phyloP scores from a whole-genome alignment of 92 coral and sea anemone genomes.

The Palythoa grandis region DNA sequence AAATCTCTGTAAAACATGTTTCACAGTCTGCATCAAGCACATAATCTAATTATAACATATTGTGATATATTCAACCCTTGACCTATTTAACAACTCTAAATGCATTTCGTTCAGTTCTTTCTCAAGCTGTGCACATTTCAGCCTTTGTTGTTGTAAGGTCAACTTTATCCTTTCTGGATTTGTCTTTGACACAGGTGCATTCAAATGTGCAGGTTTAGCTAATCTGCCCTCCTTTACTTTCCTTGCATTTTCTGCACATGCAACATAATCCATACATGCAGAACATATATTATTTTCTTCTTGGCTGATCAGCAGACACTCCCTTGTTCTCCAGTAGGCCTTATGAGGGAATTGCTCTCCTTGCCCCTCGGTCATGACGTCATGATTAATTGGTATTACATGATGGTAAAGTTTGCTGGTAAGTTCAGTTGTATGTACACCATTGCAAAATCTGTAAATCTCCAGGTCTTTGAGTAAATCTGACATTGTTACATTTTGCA shows the following conservation, averaged over 20 bases:
- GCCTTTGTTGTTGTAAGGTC: background rate
- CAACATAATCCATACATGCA: background rate
- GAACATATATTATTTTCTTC: background rate
- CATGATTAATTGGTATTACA: background rate
- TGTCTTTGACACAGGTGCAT: background rate
- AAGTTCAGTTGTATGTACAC: conserved; percentile 23
- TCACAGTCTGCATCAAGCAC: too few species aligned
- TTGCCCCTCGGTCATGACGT: background rate
- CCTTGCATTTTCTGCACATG: background rate
- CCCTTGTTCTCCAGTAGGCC: background rate
- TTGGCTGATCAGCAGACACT: background rate
- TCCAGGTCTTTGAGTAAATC: conserved; percentile 57
- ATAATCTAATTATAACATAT: too few species aligned
- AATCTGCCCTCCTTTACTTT: background rate
- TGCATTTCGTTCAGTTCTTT: background rate
- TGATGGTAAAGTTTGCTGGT: background rate
- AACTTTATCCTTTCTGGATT: background rate
- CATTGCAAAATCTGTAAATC: conserved; percentile 46
- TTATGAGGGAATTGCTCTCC: background rate
- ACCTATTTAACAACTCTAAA: background rate
- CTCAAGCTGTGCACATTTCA: background rate
- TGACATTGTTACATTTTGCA: conserved; percentile 55
- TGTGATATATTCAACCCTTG: background rate
- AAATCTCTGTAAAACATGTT: too few species aligned
- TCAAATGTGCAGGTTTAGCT: background rate